These are phyloP conservation scores for Mactra quadrangularis DNA, from an alignment of 1,140 invertebrate species.

Conservation along the genomic window DNA sequence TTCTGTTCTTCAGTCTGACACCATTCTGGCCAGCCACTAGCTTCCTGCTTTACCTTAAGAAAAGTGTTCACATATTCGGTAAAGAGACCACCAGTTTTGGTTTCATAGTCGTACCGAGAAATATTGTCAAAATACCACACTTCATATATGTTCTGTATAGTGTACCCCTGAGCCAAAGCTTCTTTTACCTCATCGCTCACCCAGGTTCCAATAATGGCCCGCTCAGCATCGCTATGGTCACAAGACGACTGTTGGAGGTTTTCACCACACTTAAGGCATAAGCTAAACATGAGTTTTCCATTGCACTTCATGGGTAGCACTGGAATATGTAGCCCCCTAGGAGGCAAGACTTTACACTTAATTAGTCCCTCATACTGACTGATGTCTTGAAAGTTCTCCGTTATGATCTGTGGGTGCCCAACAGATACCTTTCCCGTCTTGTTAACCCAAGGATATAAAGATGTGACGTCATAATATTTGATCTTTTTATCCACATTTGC, in stretches of 20 bases:
- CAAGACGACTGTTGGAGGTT: conserved; percentile 15
- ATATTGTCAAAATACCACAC: conserved; percentile 47
- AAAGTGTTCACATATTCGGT: conserved; percentile 65
- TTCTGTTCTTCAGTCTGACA: conserved; percentile 61
- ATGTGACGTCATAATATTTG: conserved; percentile 4
- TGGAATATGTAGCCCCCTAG: background rate
- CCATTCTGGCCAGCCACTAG: too few species aligned
- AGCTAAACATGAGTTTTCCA: conserved; percentile 47
- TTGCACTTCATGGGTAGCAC: too few species aligned
- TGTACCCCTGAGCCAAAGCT: background rate
- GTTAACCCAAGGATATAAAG: conserved; percentile 4
- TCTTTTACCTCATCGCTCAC: conserved; percentile 11
- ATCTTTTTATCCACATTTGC: background rate
- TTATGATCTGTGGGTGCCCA: background rate
- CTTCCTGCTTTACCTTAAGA: conserved; percentile 71
- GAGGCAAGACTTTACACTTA: conserved; percentile 52
- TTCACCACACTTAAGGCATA: conserved; percentile 42
- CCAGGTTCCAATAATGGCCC: conserved; percentile 26
- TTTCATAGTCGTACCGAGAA: conserved; percentile 24
- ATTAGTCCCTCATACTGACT: conserved; percentile 33
- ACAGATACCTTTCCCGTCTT: background rate
- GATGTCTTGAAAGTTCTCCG: conserved; percentile 5
- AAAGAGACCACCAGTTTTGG: conserved; percentile 55
- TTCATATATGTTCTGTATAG: conserved; percentile 40
- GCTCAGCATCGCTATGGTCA: conserved; percentile 21